Evolutionary conservation across 1,140 invertebrate species (phyloP), one percentile per base, ranked within the genome.

Genomic region (Meloidogyne exigua): DNA sequence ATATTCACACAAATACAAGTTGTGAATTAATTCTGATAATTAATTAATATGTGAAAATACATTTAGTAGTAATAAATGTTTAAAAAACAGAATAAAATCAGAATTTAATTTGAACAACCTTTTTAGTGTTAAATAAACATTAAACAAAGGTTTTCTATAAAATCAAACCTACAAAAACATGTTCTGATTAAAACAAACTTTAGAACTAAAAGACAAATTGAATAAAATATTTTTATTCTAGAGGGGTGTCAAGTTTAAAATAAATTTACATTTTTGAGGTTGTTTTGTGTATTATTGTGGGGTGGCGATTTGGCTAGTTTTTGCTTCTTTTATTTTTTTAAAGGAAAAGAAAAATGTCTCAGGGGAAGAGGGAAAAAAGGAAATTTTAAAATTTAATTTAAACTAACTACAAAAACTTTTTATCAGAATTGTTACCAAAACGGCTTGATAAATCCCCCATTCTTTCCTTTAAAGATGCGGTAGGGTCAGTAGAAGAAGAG

Each of bases 401-500:
- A n/a, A 72, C 2, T 26, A 62, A 73, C n/a, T 57, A 73, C 18
- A 73, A 39, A 32, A 73, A 73, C 39, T 73, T 73, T 10, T 65
- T 62, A 25, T 73, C 72, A 23, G 23, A 42, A 28, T 25, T 65
- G 28, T 73, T 62, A 11, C 72, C 72, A 23, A 73, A 73, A 15
- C 72, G 72, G 65, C 23, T 73, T n/a, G 72, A 73, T 21, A 73
- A 21, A 25, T 73, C 72, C 18, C 72, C 72, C 23, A 73, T 39
- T 15, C 72, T 57, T 21, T 73, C 72, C 11, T 73, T 73, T 65
- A 73, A n/a, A n/a, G n/a, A 25, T 64, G 42, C 21, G 10, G 23
- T 15, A n/a, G 49, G 49, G 49, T 57, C 49, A n/a, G 12, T 49
- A 5, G 49, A 57, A 57, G 49, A 57, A 57, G 49, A 57, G 5